Evolutionary conservation across 2,888 invertebrate species (phyloP).

Genomic region (Mycalesis mineus): DNA sequence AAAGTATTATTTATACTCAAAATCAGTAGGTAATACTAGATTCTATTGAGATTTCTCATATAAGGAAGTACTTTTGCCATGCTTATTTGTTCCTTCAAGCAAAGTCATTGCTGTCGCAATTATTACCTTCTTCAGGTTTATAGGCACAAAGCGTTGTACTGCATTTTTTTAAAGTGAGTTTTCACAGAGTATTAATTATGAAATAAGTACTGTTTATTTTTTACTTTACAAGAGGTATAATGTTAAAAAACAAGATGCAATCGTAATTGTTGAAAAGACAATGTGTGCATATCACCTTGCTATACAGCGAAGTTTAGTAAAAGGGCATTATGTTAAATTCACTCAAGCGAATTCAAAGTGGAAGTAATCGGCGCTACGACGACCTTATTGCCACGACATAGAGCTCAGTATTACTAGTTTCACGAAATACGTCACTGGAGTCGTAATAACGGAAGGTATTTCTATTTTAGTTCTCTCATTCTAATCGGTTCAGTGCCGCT

Average conservation of each 20-base stretch:
- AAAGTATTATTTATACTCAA: too few species aligned
- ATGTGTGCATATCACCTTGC: neutral
- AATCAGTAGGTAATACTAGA: too few species aligned
- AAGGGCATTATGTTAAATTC: slow-evolving; percentile 20
- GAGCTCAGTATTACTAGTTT: slow-evolving; percentile 2
- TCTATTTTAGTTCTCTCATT: slow-evolving; percentile 5
- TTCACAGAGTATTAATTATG: neutral
- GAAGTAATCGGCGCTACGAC: slow-evolving; percentile 12
- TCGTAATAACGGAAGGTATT: slow-evolving; percentile 5
- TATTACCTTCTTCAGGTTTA: too few species aligned
- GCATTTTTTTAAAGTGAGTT: too few species aligned
- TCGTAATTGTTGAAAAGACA: neutral
- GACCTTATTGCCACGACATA: slow-evolving; percentile 12
- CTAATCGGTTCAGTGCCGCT: neutral
- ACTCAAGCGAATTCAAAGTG: slow-evolving; percentile 11
- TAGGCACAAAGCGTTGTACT: too few species aligned
- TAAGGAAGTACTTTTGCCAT: too few species aligned
- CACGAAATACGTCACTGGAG: neutral
- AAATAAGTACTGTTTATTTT: neutral
- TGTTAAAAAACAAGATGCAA: neutral
- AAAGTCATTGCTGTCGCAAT: too few species aligned
- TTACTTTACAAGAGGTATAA: too few species aligned
- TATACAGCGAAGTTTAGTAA: slow-evolving; percentile 30
- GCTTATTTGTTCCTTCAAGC: too few species aligned
- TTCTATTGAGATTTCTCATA: too few species aligned